These are phyloP conservation scores for Anguilla rostrata DNA, from an alignment of 2,113 vertebrate species.

Conservation along the genomic window DNA sequence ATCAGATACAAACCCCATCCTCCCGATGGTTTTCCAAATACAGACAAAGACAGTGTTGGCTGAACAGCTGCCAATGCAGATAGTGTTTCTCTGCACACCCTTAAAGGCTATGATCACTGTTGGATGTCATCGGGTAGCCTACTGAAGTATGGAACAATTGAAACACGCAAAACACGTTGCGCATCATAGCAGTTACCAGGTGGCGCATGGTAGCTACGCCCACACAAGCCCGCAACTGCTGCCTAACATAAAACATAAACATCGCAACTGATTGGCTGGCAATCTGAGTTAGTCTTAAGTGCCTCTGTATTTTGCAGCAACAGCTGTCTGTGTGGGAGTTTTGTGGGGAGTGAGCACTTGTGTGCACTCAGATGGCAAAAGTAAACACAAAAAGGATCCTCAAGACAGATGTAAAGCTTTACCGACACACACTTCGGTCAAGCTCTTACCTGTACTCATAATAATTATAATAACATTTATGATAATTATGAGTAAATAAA, in stretches of 20 bases:
- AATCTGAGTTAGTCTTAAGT: background rate
- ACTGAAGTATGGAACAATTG: background rate
- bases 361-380: background rate
- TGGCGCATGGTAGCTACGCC: background rate
- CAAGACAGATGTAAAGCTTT: background rate
- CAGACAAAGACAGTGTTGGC: background rate
- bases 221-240: background rate
- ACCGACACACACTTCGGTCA: too few relatives aligned
- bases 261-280: background rate
- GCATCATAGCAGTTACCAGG: background rate
- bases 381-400: background rate
- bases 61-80: background rate
- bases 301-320: background rate
- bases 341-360: background rate
- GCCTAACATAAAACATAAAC: background rate
- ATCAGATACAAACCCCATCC: too few relatives aligned
- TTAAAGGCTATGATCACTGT: background rate
- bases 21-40: too few relatives aligned
- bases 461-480: too few relatives aligned
- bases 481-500: too few relatives aligned
- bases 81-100: background rate
- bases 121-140: background rate
- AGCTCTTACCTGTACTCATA: too few relatives aligned
- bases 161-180: background rate
- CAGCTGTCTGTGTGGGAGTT: conserved; percentile 23